Conservation (phyloP, 1,140 invertebrate species). For the Adelges cooleyi region DNA sequence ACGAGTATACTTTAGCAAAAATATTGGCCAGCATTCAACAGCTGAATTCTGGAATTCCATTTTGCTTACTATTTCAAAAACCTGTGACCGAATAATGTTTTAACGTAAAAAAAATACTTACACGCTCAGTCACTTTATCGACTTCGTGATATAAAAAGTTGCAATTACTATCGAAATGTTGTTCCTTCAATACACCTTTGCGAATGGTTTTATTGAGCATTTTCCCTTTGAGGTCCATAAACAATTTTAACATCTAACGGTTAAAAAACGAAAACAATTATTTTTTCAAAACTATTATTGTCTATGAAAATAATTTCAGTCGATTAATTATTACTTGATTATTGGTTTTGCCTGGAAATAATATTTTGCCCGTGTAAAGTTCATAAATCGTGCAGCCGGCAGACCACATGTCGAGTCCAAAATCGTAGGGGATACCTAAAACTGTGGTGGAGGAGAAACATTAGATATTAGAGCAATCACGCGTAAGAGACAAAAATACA, state of each 20-base stretch:
- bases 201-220: conserved; percentile 95
- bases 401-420: conserved; percentile 97
- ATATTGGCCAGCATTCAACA: conserved; percentile 5
- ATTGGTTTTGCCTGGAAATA: conserved; percentile 97
- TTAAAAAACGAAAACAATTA: conserved; percentile 27
- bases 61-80: not conserved
- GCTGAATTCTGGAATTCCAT: not conserved
- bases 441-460: conserved; percentile 53
- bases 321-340: conserved; percentile 63
- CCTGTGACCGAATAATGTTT: no score
- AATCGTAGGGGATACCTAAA: conserved; percentile 91
- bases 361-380: conserved; percentile 96
- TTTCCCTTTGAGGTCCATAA: conserved; percentile 98
- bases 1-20: conserved; percentile 14
- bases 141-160: conserved; percentile 97
- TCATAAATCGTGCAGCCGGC: conserved; percentile 97
- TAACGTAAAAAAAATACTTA: conserved; percentile 51
- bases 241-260: conserved; percentile 91
- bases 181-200: conserved; percentile 87
- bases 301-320: not conserved
- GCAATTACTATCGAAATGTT: conserved; percentile 93
- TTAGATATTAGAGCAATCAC: not conserved
- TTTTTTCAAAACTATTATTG: no score
- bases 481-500: not conserved
- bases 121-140: conserved; percentile 96